A percentile compares a stretch with the other conserved stretches of the same genome.
These are phyloP conservation scores for Muscicapa comitata DNA, from an alignment of 2,797 vertebrate genomes.

Conservation along the genomic window DNA sequence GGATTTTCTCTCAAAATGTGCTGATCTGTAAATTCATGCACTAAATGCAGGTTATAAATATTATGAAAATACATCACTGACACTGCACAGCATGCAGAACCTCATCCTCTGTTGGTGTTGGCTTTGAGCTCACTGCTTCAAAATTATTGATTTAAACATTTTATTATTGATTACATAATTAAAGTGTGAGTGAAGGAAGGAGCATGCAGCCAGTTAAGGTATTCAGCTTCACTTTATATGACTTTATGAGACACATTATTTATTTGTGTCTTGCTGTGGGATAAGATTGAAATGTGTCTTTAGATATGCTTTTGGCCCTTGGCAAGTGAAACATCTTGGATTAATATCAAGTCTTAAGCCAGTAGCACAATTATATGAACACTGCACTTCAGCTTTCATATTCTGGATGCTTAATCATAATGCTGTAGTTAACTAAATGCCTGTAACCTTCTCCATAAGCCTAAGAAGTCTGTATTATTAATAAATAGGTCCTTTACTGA, in stretches of 20 bases:
- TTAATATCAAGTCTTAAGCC: background rate
- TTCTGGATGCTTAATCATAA: background rate
- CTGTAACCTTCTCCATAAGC: background rate
- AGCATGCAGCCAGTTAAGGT: background rate
- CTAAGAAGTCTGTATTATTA: background rate
- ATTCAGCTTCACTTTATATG: background rate
- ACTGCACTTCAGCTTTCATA: background rate
- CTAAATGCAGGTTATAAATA: background rate
- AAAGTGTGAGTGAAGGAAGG: background rate
- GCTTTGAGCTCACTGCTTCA: background rate
- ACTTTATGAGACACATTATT: background rate
- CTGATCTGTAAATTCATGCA: background rate
- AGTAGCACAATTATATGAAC: background rate
- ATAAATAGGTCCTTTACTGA: background rate
- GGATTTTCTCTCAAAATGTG: background rate
- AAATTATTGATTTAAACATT: conserved; percentile 26
- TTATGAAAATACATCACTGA: background rate
- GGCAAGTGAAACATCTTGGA: background rate
- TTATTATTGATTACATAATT: background rate
- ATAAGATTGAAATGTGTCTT: background rate
- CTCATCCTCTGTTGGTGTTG: background rate
- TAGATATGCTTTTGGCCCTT: background rate
- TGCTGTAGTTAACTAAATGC: background rate
- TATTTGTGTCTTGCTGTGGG: conserved; percentile 6
- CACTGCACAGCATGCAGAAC: background rate